These are phyloP conservation scores for Bemisia tabaci DNA, from an alignment of 1,140 invertebrate species.

Conservation along the genomic window DNA sequence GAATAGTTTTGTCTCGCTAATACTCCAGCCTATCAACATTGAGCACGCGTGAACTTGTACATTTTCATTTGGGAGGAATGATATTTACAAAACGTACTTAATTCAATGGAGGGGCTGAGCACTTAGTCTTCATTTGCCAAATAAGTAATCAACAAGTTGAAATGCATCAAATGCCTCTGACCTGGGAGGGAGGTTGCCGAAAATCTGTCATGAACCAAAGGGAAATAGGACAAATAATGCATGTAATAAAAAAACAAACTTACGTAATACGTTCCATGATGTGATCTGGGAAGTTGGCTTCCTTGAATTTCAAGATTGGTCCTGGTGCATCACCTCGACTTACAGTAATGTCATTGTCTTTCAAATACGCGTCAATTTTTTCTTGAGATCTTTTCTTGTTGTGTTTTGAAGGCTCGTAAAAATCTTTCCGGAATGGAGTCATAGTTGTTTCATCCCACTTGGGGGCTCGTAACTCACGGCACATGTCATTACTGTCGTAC, in stretches of 20 bases:
- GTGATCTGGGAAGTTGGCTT: slow-evolving; percentile 59
- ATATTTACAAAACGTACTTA: neutral
- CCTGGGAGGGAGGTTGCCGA: neutral
- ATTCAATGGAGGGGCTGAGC: neutral
- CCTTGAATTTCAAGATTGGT: slow-evolving; percentile 64
- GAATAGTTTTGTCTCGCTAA: too few relatives aligned
- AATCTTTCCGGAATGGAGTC: slow-evolving; percentile 77
- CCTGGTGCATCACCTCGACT: slow-evolving; percentile 56
- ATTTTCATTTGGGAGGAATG: too few relatives aligned
- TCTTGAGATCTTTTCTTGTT: slow-evolving; percentile 31
- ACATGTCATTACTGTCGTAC: slow-evolving; percentile 48
- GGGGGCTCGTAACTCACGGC: slow-evolving; percentile 53
- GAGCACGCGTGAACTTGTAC: too few relatives aligned
- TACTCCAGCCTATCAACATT: too few relatives aligned
- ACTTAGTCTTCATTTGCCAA: neutral
- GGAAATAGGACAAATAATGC: too few relatives aligned
- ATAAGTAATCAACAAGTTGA: neutral
- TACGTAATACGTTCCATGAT: slow-evolving; percentile 55
- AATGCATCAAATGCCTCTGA: neutral
- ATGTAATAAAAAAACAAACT: slow-evolving; percentile 37
- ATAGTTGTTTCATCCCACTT: slow-evolving; percentile 66
- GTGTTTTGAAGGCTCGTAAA: slow-evolving; percentile 67
- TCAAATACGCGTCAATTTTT: slow-evolving; percentile 63
- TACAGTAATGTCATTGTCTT: slow-evolving; percentile 66
- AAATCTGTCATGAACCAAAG: too few relatives aligned